Conservation (phyloP, 2,113 vertebrate species). For the Perognathus longimembris region DNA sequence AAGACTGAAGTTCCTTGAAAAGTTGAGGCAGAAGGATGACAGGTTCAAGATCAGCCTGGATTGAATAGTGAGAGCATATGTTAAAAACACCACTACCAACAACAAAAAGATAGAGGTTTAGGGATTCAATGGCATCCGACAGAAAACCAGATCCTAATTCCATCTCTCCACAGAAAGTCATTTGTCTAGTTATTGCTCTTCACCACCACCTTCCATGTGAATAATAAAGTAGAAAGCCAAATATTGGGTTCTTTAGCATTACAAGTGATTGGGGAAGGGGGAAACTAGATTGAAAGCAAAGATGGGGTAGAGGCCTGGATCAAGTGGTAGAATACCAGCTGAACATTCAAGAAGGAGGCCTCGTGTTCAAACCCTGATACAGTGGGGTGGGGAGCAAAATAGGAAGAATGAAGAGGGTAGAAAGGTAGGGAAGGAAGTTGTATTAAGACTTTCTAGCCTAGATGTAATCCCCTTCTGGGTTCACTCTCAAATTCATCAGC, state of each 20-base stretch:
- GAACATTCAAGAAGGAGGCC: too few species aligned
- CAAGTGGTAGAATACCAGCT: background rate
- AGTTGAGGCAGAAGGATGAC: too few species aligned
- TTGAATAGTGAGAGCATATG: too few species aligned
- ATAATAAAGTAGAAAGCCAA: background rate
- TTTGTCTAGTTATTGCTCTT: background rate
- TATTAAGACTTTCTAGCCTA: slow-evolving; percentile 18
- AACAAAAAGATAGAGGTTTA: background rate
- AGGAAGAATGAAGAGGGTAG: background rate
- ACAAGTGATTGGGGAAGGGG: background rate
- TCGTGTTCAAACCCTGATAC: too few species aligned
- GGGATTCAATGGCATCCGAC: background rate
- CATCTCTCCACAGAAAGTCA: background rate
- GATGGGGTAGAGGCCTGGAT: background rate
- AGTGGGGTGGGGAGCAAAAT: too few species aligned
- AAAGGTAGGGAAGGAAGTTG: background rate
- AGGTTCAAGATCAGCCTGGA: too few species aligned
- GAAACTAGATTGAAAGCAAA: slow-evolving; percentile 3
- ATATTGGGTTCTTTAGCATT: background rate
- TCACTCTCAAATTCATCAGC: background rate
- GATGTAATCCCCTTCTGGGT: background rate
- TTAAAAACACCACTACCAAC: too few species aligned
- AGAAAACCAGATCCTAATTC: background rate
- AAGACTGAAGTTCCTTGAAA: background rate
- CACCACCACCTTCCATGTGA: background rate